phyloP scores from a whole-genome alignment of 1,140 invertebrate species.

The Sogatella furcifera region DNA sequence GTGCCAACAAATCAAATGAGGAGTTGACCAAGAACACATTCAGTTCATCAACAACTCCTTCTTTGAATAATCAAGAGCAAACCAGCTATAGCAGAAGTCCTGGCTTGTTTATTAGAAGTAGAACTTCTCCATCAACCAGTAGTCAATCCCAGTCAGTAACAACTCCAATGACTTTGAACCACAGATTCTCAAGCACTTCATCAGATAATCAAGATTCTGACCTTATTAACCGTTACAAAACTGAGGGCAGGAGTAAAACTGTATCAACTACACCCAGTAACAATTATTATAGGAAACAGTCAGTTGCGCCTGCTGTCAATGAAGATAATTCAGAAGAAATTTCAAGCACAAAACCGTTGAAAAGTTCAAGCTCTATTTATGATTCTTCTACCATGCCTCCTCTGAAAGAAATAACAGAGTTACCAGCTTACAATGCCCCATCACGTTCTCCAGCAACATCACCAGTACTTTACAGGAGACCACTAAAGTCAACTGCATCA shows the following conservation, averaged over 20 bases:
- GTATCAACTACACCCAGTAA: neutral
- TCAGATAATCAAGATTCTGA: neutral
- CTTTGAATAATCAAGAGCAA: neutral
- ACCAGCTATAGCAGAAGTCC: neutral
- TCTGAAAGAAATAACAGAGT: neutral
- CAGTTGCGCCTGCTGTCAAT: neutral
- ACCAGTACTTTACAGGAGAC: neutral
- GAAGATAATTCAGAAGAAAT: neutral
- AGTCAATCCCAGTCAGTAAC: no score
- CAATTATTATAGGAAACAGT: neutral
- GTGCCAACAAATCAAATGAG: neutral
- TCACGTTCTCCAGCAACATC: neutral
- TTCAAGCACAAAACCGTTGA: neutral
- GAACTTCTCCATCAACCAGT: neutral
- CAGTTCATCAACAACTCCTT: neutral
- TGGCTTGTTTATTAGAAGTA: neutral
- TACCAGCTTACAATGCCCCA: neutral
- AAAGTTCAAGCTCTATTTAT: no score
- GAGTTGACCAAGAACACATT: neutral
- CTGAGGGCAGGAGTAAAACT: neutral
- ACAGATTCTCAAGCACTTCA: neutral
- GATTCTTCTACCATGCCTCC: neutral
- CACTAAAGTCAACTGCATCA: slow-evolving; percentile 2
- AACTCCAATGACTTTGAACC: neutral
- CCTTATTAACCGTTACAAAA: neutral